A percentile compares a stretch with the other conserved stretches of the same genome.
Evolutionary conservation across 2,113 vertebrate species (phyloP).

Genomic region (Monarcha castaneiventris): DNA sequence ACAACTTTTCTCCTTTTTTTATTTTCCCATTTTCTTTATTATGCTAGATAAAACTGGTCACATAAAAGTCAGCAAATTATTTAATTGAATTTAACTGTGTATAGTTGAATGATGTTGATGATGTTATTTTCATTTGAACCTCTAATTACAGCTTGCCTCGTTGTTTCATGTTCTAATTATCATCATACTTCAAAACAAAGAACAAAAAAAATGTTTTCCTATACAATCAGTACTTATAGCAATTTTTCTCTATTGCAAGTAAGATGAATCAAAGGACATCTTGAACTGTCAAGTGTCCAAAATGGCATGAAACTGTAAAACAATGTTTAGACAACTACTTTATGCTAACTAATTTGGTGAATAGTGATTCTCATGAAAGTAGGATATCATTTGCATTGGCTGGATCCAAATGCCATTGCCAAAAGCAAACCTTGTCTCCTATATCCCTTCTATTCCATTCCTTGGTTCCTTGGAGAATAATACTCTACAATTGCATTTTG

Average conservation of each 20-base stretch:
- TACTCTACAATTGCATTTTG: neutral
- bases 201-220: neutral
- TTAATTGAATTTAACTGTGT: neutral
- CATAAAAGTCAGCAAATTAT: conserved; percentile 9
- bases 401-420: neutral
- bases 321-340: neutral
- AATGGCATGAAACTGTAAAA: neutral
- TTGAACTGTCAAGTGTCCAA: neutral
- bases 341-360: neutral
- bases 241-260: neutral
- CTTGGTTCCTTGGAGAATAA: neutral
- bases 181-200: neutral
- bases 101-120: neutral
- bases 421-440: neutral
- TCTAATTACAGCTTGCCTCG: neutral
- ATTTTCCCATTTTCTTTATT: neutral
- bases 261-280: neutral
- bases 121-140: neutral
- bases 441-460: neutral
- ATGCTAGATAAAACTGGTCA: neutral
- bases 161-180: neutral
- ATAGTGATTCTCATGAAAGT: neutral
- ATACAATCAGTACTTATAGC: neutral
- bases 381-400: neutral
- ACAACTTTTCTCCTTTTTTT: neutral